Evolutionary conservation across 2,888 invertebrate species (phyloP).

Genomic region (Eucera pruinosa): DNA sequence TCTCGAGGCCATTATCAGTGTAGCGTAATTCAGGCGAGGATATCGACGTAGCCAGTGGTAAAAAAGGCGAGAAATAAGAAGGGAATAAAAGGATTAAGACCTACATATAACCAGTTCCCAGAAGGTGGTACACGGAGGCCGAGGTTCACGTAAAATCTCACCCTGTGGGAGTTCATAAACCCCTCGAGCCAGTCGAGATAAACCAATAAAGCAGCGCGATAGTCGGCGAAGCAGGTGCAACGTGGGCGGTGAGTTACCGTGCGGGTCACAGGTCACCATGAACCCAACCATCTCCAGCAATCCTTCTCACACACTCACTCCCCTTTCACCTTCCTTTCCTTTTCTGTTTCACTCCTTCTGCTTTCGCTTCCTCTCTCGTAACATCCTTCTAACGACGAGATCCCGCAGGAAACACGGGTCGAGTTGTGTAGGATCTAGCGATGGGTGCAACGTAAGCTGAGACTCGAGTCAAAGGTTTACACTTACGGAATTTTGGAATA

Average conservation of each 20-base stretch:
- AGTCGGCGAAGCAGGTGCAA: conserved; percentile 80
- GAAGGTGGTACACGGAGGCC: conserved; percentile 64
- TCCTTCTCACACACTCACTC: conserved; percentile 72
- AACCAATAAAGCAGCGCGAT: conserved; percentile 80
- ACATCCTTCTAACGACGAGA: conserved; percentile 65
- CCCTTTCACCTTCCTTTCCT: conserved; percentile 42
- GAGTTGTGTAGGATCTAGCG: conserved; percentile 18
- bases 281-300: conserved; percentile 73
- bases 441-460: conserved; percentile 15
- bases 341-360: neutral
- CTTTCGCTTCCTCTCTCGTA: conserved; percentile 33
- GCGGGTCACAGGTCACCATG: conserved; percentile 77
- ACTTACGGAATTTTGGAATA: neutral
- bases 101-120: conserved; percentile 53
- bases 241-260: conserved; percentile 81
- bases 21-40: conserved; percentile 10
- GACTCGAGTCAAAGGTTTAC: neutral
- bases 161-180: conserved; percentile 69
- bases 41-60: conserved; percentile 6
- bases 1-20: neutral
- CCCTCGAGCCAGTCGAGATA: conserved; percentile 74
- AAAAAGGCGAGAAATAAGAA: conserved; percentile 29
- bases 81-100: conserved; percentile 55
- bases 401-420: conserved; percentile 49
- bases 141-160: conserved; percentile 75